phyloP scores from a whole-genome alignment of 2,888 invertebrate genomes.

The Gymnoscelis rufifasciata region DNA sequence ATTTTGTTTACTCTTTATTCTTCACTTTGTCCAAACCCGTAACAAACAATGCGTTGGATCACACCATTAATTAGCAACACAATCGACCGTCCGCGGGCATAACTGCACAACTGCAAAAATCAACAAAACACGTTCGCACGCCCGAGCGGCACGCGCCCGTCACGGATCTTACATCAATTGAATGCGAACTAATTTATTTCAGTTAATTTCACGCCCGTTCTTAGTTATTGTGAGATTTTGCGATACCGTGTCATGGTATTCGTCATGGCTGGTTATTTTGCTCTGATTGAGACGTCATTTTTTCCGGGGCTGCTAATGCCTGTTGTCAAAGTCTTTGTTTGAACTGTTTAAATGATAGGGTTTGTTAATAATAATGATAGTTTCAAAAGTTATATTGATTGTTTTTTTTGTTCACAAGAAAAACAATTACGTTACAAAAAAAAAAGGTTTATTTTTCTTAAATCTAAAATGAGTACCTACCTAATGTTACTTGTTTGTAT shows the following conservation, averaged over 20 bases:
- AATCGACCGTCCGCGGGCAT: conserved; percentile 41
- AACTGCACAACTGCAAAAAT: conserved; percentile 55
- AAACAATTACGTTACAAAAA: too few species aligned
- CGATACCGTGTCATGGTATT: conserved; percentile 69
- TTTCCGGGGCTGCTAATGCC: conserved; percentile 27
- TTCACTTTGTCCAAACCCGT: too few species aligned
- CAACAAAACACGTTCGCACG: conserved; percentile 68
- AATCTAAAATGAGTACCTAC: too few species aligned
- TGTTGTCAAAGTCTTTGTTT: neutral
- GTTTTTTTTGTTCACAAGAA: too few species aligned
- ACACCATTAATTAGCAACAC: conserved; percentile 52
- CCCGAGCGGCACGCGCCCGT: conserved; percentile 69
- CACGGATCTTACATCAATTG: conserved; percentile 49
- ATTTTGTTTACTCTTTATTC: too few species aligned
- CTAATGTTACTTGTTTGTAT: too few species aligned
- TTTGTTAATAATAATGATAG: too few species aligned
- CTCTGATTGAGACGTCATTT: conserved; percentile 61
- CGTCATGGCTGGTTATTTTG: conserved; percentile 58
- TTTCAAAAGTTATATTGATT: too few species aligned
- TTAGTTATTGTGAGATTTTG: conserved; percentile 68
- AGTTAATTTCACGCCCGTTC: conserved; percentile 72
- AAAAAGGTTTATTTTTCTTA: too few species aligned
- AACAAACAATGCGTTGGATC: conserved; percentile 29
- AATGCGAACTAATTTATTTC: conserved; percentile 63
- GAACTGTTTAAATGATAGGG: neutral